Conservation (phyloP, 1,140 invertebrate genomes). For the Platyura marginata region DNA sequence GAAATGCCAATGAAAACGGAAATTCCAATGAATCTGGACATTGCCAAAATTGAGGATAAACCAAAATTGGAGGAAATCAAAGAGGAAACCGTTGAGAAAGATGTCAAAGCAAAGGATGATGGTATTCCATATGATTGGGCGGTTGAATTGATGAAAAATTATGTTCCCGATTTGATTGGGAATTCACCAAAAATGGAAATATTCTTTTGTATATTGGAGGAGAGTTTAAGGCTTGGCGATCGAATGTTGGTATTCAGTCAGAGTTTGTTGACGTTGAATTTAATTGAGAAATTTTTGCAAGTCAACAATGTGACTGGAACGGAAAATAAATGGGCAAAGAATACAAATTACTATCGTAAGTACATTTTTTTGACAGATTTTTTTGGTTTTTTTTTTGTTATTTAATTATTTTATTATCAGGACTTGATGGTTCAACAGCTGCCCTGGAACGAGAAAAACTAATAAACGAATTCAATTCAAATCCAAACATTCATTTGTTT, state of each 20-base stretch:
- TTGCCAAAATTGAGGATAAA: conserved; percentile 5
- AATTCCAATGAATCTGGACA: no score
- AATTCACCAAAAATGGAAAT: conserved; percentile 92
- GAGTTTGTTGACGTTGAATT: conserved; percentile 85
- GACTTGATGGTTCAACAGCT: conserved; percentile 87
- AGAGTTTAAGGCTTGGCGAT: conserved; percentile 73
- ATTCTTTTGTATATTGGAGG: conserved; percentile 81
- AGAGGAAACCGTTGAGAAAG: conserved; percentile 4
- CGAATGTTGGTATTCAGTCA: conserved; percentile 93
- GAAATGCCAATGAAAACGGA: conserved; percentile 4
- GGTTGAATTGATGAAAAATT: conserved; percentile 67
- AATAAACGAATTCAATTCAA: conserved; percentile 93
- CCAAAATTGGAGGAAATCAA: conserved; percentile 7
- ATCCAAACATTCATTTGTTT: conserved; percentile 76
- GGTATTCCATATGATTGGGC: conserved; percentile 78
- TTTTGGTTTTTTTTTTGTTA: conserved; percentile 4
- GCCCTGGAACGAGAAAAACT: conserved; percentile 87
- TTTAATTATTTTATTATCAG: conserved; percentile 13
- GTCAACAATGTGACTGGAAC: conserved; percentile 55
- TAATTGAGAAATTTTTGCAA: conserved; percentile 91
- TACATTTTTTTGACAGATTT: conserved; percentile 12
- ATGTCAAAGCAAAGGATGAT: conserved; percentile 31
- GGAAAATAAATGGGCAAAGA: conserved; percentile 59
- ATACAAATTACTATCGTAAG: conserved; percentile 83
- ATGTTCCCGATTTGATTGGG: conserved; percentile 73